Conservation (phyloP, 2,113 vertebrate species). For the Rhynchopsitta pachyrhyncha region DNA sequence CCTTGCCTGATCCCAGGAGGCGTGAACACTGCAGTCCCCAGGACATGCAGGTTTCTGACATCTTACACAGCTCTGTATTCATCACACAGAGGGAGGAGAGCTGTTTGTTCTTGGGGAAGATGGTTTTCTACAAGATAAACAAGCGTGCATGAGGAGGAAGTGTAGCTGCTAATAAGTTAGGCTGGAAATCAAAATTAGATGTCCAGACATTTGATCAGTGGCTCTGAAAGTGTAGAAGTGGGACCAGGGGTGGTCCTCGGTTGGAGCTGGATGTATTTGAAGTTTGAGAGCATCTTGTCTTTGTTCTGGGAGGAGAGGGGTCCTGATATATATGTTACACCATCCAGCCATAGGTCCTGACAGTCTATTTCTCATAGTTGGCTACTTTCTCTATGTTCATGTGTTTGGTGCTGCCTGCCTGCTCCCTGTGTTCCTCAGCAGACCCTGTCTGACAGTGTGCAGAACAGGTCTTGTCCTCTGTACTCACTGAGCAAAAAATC, state of each 20-base stretch:
- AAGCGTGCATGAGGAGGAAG: neutral
- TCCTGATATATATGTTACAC: neutral
- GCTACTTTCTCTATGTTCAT: neutral
- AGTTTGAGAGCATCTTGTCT: neutral
- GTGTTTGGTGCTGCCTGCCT: neutral
- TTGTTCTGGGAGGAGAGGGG: neutral
- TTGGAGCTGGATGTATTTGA: neutral
- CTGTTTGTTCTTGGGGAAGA: neutral
- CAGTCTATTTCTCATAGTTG: neutral
- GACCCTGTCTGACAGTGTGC: neutral
- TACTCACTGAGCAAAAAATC: neutral
- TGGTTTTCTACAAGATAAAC: neutral
- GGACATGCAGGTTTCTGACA: accelerated
- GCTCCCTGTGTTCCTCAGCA: neutral
- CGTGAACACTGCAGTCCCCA: neutral
- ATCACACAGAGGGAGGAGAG: neutral
- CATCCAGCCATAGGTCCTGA: neutral
- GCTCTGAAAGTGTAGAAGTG: neutral
- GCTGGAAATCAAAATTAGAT: neutral
- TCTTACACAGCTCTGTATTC: neutral
- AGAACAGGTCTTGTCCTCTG: neutral
- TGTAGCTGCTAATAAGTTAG: neutral
- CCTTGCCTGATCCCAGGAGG: neutral
- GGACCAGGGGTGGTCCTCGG: neutral
- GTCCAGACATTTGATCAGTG: neutral